These are phyloP conservation scores for Maniola hyperantus DNA, from an alignment of 2,888 invertebrate genomes.

Conservation along the genomic window DNA sequence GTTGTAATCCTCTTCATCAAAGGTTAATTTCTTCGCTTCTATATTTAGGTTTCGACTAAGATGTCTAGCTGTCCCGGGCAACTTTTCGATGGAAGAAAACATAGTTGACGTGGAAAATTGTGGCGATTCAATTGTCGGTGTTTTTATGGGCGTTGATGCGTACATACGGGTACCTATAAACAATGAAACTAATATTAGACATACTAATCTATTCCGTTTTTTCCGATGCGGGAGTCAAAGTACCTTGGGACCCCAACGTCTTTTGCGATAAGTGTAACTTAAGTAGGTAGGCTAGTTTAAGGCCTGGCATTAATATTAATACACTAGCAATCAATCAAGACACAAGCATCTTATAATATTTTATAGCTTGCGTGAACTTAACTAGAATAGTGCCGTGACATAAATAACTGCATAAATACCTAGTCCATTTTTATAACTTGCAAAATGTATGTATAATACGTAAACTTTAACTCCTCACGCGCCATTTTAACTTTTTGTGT, in stretches of 20 bases:
- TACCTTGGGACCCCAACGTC: neutral
- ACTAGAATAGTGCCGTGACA: too few species aligned
- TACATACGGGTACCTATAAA: conserved; percentile 9
- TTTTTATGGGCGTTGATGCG: conserved; percentile 7
- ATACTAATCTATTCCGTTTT: neutral
- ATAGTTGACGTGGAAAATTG: neutral
- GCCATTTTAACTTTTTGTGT: too few species aligned
- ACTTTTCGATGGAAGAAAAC: conserved; percentile 6
- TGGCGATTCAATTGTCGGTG: neutral
- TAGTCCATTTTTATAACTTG: too few species aligned
- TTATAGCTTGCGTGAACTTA: too few species aligned
- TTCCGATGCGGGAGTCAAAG: neutral
- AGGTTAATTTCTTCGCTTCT: conserved; percentile 1
- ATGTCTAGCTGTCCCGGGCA: neutral
- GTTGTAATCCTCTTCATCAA: neutral
- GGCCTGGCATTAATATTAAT: too few species aligned
- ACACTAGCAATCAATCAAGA: too few species aligned
- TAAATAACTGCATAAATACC: too few species aligned
- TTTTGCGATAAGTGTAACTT: too few species aligned
- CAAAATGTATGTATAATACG: too few species aligned
- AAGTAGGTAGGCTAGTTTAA: too few species aligned
- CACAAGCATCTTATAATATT: too few species aligned
- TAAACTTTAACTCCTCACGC: too few species aligned
- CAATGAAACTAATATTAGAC: neutral
- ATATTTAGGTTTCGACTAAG: neutral